Evolutionary conservation across 2,797 vertebrate species (phyloP), one percentile per base, ranked within the genome.

Genomic region (Mormyrus hasselquistii): DNA sequence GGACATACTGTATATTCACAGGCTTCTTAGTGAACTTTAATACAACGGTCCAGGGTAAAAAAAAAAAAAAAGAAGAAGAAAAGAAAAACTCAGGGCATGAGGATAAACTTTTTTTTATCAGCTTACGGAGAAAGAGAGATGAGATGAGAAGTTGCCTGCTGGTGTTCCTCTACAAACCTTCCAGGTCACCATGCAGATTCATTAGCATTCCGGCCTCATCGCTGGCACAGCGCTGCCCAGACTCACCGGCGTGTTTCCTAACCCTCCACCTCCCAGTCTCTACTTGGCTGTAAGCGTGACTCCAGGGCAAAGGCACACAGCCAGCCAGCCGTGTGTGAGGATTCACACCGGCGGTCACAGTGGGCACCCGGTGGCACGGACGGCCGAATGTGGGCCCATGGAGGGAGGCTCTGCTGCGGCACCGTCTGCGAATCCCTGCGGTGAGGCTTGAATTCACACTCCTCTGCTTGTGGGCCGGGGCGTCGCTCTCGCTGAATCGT

Each of bases 281-380:
- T 69, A 16, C 88, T 53, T 4, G 14, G 41, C 44, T 25, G 57
- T 53, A n/a, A n/a, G n/a, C 9, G n/a, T 19, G 55, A 47, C 86
- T 49, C 19, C 57, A 25, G 57, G 10, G 86, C 57, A 38, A 34
- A 55, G 85, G 57, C 62, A 62, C 47, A 2, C 25, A 34, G 69
- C 47, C 62, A 73, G 55, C 41, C 19, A 12, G 49, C 50, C 69
- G 59, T n/a, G 57, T 62, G 86, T 5, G 59, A 12, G 0, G 22
- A 38, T 47, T 59, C 82, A 88, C 83, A 41, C 59, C 82, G 22
- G n/a, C 87, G 88, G 82, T 76, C 87, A 53, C 83, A 86, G 87
- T 86, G 87, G 89, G 89, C 82, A 22, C 29, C 50, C 6, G 85
- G 25, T 10, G 38, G 82, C 49, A 53, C 79, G 34, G 82, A 53